Evolutionary conservation across 2,797 vertebrate species (phyloP).

Genomic region (Champsocephalus gunnari): DNA sequence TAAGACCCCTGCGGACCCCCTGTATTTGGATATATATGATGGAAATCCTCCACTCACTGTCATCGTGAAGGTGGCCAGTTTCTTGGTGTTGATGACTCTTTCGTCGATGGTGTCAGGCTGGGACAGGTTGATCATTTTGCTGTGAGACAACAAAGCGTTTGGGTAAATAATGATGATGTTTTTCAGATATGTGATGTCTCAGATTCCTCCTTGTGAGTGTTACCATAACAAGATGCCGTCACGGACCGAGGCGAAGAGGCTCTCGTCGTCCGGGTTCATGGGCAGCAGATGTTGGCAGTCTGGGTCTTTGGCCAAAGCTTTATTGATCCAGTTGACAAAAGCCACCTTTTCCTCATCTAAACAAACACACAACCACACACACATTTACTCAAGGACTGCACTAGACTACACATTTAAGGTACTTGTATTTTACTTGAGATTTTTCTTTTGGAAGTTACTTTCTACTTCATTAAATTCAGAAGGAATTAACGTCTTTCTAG

Average conservation of each 20-base stretch:
- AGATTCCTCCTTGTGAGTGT: constrained; percentile 17
- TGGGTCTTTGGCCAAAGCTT: constrained; percentile 91
- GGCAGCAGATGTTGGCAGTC: constrained; percentile 94
- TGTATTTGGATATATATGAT: neutral
- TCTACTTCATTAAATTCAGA: no score
- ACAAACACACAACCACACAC: constrained; percentile 30
- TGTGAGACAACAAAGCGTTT: constrained; percentile 67
- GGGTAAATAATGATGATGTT: neutral
- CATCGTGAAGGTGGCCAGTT: constrained; percentile 93
- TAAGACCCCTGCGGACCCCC: no score
- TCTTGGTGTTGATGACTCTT: constrained; percentile 96
- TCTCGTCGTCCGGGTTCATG: constrained; percentile 89
- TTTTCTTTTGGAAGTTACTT: no score
- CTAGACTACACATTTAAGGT: no score
- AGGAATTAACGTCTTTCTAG: no score
- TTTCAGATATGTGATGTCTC: neutral
- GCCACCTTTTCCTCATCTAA: constrained; percentile 98
- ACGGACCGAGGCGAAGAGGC: constrained; percentile 92
- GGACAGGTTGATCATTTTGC: constrained; percentile 98
- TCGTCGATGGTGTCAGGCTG: constrained; percentile 97
- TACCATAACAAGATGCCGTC: constrained; percentile 98
- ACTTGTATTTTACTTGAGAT: no score
- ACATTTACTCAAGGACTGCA: constrained; percentile 9
- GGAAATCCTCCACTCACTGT: constrained; percentile 87
- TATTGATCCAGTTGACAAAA: constrained; percentile 99